These are phyloP conservation scores for Lordiphosa stackelbergi DNA, from an alignment of 1,140 invertebrate species.

Conservation along the genomic window DNA sequence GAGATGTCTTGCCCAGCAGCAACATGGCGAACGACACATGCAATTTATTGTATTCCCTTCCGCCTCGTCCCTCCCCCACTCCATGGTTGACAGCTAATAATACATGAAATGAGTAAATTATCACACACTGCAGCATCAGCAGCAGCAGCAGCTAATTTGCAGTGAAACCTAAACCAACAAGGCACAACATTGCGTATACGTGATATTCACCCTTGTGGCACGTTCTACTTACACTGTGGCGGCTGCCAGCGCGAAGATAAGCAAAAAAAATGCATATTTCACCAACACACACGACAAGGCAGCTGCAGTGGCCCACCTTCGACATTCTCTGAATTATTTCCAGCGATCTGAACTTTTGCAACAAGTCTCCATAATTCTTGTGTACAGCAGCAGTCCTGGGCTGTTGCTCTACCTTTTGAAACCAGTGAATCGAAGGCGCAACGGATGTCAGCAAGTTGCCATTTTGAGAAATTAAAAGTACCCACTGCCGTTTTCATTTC, in stretches of 20 bases:
- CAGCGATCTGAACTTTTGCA: constrained; percentile 67
- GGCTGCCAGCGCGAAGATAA: constrained; percentile 59
- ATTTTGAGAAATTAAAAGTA: constrained; percentile 76
- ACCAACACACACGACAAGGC: constrained; percentile 60
- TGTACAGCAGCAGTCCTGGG: constrained; percentile 3
- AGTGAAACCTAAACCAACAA: constrained; percentile 63
- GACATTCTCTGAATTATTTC: constrained; percentile 66
- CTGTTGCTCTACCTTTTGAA: constrained; percentile 61
- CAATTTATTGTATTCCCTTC: constrained; percentile 21
- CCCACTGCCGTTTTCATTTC: constrained; percentile 71
- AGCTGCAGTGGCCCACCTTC: constrained; percentile 23
- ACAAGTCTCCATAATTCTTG: constrained; percentile 66
- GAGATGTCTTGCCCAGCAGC: constrained; percentile 20
- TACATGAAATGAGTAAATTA: constrained; percentile 74
- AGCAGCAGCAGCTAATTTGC: constrained; percentile 55
- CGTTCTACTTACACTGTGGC: constrained; percentile 7
- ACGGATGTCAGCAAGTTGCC: constrained; percentile 68
- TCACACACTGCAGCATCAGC: constrained; percentile 37
- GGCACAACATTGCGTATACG: constrained; percentile 73
- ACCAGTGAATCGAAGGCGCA: constrained; percentile 66
- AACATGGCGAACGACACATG: constrained; percentile 29
- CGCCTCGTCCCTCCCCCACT: constrained; percentile 3
- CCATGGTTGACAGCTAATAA: constrained; percentile 58
- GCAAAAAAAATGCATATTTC: constrained; percentile 74
- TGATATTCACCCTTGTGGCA: constrained; percentile 48